A percentile compares a stretch with the other conserved stretches of the same genome.
Conservation (phyloP, 2,113 vertebrate species). For the Microcebus lehilahytsara region DNA sequence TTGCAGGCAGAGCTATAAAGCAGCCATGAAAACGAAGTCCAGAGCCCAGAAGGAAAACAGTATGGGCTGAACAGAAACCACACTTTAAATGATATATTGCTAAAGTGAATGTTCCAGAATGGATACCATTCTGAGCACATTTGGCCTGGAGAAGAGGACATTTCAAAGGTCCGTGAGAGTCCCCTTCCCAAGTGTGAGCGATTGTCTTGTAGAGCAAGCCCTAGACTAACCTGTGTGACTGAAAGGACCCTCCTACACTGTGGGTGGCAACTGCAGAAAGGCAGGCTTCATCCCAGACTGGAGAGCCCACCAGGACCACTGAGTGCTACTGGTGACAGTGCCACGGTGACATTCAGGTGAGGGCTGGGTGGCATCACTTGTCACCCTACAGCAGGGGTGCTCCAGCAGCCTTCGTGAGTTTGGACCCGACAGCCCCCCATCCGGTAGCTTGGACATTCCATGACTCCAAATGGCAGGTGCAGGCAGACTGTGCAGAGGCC, state of each 20-base stretch:
- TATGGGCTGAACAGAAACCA: background rate
- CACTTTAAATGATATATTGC: background rate
- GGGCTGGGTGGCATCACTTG: background rate
- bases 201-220: background rate
- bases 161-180: background rate
- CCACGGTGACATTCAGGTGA: background rate
- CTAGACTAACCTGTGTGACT: background rate
- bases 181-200: background rate
- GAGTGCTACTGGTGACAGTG: background rate
- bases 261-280: background rate
- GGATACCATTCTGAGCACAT: background rate
- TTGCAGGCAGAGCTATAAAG: background rate
- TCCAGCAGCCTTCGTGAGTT: background rate
- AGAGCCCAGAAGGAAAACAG: background rate
- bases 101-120: background rate
- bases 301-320: background rate
- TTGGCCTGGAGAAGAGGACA: background rate
- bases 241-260: background rate
- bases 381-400: background rate
- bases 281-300: background rate
- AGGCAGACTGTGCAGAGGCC: no score
- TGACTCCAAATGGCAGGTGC: background rate
- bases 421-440: background rate
- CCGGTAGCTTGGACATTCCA: background rate
- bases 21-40: background rate